Percentiles rank a stretch among this genome's conserved stretches.
These are phyloP conservation scores for Agriopis aurantiaria DNA, from an alignment of 2,888 invertebrate species.

Conservation along the genomic window DNA sequence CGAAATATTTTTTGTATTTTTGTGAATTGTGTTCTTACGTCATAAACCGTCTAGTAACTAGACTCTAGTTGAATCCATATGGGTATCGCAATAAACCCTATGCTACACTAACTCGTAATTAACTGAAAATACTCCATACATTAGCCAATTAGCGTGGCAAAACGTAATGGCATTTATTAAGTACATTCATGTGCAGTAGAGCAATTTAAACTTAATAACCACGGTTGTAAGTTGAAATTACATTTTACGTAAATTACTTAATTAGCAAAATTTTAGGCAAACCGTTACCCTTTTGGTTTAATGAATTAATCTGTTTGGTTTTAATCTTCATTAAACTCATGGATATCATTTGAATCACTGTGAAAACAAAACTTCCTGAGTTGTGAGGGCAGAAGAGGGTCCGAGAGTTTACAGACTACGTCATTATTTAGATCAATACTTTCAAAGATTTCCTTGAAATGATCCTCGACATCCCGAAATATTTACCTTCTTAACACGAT, in stretches of 20 bases:
- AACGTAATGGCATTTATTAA: conserved; percentile 12
- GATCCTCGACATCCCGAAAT: no score
- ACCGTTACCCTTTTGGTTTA: neutral
- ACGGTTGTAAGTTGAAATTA: conserved; percentile 12
- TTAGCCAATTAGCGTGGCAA: conserved; percentile 9
- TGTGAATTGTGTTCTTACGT: no score
- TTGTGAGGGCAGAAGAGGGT: conserved; percentile 19
- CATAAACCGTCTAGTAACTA: no score
- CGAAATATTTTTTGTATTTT: no score
- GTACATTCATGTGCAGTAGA: neutral
- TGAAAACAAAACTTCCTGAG: conserved; percentile 22
- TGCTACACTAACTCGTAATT: neutral
- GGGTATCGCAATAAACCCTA: neutral
- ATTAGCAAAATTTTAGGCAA: conserved; percentile 13
- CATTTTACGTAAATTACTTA: conserved; percentile 4
- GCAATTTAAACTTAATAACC: conserved; percentile 22
- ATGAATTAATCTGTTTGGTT: conserved; percentile 24
- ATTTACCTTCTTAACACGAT: no score
- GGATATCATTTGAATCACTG: conserved; percentile 10
- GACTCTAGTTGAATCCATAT: neutral
- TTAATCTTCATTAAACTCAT: conserved; percentile 17
- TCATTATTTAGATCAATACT: neutral
- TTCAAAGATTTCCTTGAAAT: neutral
- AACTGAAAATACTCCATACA: neutral
- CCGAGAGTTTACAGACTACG: neutral